phyloP scores from a whole-genome alignment of 1,140 invertebrate genomes.

The Heliconius himera region DNA sequence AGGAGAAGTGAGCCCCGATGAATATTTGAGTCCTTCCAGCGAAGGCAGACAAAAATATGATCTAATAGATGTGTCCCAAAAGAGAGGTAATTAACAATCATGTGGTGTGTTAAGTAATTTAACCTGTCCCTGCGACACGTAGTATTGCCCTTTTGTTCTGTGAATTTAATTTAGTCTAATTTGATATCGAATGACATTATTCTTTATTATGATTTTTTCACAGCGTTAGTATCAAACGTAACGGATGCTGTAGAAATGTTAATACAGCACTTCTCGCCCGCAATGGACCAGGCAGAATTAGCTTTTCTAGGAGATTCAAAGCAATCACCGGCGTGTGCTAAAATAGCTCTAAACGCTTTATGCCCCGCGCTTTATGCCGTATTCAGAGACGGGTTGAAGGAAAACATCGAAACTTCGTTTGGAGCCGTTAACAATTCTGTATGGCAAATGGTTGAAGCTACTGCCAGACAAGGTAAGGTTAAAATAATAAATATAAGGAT shows the following conservation, averaged over 20 bases:
- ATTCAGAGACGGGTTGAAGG: slow-evolving; percentile 91
- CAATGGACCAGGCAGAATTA: slow-evolving; percentile 82
- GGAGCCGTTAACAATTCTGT: slow-evolving; percentile 93
- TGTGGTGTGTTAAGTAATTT: background rate
- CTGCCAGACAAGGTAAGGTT: slow-evolving; percentile 88
- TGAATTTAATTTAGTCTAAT: background rate
- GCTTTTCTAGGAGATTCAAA: slow-evolving; percentile 81
- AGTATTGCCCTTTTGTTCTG: background rate
- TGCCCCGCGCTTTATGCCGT: slow-evolving; percentile 93
- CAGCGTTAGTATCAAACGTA: slow-evolving; percentile 85
- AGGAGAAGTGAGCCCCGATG: slow-evolving; percentile 83
- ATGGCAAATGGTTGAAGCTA: slow-evolving; percentile 94
- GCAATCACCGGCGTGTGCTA: slow-evolving; percentile 84
- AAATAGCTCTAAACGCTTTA: slow-evolving; percentile 87
- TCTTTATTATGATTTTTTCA: background rate
- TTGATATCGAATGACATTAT: background rate
- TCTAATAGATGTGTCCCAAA: slow-evolving; percentile 78
- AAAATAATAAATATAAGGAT: slow-evolving; percentile 14
- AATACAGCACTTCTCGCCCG: slow-evolving; percentile 83
- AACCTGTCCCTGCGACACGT: background rate
- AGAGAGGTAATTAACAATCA: slow-evolving; percentile 66
- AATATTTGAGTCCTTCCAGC: slow-evolving; percentile 79
- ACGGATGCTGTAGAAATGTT: slow-evolving; percentile 86
- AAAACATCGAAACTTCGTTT: slow-evolving; percentile 91
- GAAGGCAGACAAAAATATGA: slow-evolving; percentile 72